Evolutionary conservation across 2,113 vertebrate species (phyloP), one percentile per base, ranked within the genome.

Genomic region (Tachycineta bicolor): DNA sequence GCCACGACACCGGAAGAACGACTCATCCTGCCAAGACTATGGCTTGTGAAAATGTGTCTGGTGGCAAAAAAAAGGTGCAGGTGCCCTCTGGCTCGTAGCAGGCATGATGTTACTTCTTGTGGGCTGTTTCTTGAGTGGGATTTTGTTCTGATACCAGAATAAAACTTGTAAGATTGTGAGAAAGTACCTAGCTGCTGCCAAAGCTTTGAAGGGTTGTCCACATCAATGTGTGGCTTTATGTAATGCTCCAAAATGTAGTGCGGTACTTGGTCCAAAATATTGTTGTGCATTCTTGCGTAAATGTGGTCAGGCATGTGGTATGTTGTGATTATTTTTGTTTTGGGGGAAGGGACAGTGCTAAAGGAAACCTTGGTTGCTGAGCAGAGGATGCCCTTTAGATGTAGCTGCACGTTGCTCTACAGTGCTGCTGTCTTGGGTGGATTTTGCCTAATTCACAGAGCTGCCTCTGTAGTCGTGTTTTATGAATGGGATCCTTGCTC

Each of bases 1-100:
- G 7, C 99, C 99, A 6, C 98, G 99, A 31, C 99, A 99, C 89
- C 98, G 98, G 90, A 99, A 99, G 90, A 97, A 97, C 2, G 99
- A 99, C 49, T 96, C 97, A 12, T 97, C 98, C 14, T 98, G 98
- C 76, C 98, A 98, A 74, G 99, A 99, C 93, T 98, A 98, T 34
- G 98, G 98, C 95, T 96, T 99, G 93, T 99, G 91, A 98, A 95
- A 90, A 69, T 18, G 10, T 44, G 68, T 77, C 86, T 58, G 62
- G 62, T 83, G 73, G 39, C 56, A 75, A 87, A 90, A 65, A 58
- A 21, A 65, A 85, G 60, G 86, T 67, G 68, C 50, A 55, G 52
- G 37, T 90, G 80, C 89, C 56, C 83, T 90, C 60, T 93, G 91
- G 60, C 80, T 94, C 76, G 64, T 63, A 86, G 83, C 47, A 83